A percentile compares a stretch with the other conserved stretches of the same genome.
These are phyloP conservation scores for Bathynomus jamesi DNA, from an alignment of 1,140 invertebrate species.

Conservation along the genomic window DNA sequence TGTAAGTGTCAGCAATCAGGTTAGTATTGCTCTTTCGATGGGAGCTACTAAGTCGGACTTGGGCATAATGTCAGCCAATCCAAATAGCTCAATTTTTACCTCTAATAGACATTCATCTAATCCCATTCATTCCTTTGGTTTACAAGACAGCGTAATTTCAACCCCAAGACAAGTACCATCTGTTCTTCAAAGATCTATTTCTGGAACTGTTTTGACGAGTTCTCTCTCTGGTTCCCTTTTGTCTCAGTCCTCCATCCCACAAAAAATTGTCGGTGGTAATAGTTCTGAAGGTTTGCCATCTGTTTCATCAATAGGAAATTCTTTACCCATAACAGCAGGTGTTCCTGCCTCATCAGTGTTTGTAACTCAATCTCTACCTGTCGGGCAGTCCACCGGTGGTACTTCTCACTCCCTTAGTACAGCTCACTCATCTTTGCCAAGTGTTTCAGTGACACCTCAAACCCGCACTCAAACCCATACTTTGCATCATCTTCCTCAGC, in stretches of 20 bases:
- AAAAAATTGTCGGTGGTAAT: background rate
- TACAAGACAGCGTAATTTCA: background rate
- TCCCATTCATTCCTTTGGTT: background rate
- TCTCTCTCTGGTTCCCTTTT: background rate
- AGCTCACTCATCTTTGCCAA: background rate
- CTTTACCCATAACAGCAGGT: too few species aligned
- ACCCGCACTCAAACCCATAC: background rate
- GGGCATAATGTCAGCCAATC: background rate
- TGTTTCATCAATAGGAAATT: background rate
- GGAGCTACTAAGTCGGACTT: background rate
- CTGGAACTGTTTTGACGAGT: background rate
- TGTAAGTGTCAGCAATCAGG: conserved; percentile 26
- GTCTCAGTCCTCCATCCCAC: background rate
- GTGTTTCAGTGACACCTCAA: background rate
- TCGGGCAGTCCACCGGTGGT: background rate
- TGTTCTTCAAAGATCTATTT: background rate
- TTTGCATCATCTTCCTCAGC: background rate
- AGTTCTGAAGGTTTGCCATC: background rate
- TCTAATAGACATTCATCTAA: background rate
- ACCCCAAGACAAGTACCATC: background rate
- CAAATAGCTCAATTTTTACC: background rate
- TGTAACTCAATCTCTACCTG: background rate
- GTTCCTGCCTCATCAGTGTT: too few species aligned
- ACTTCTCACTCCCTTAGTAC: too few species aligned
- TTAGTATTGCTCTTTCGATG: conserved; percentile 10